Percentiles rank a stretch among this genome's conserved stretches.
Conservation (phyloP, 2,113 vertebrate species). For the Gobio gobio region DNA sequence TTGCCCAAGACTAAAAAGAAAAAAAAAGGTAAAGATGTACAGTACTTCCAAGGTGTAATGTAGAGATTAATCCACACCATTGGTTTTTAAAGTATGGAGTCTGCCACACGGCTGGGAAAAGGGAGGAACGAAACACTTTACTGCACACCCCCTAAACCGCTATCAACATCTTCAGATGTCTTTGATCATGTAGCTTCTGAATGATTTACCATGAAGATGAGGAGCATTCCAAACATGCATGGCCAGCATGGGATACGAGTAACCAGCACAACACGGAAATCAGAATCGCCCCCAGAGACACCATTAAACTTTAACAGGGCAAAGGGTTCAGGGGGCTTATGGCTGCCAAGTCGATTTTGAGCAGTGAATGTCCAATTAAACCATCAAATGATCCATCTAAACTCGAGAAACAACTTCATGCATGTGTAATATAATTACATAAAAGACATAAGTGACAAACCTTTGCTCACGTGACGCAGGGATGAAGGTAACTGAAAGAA, state of each 20-base stretch:
- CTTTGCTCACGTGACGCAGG: constrained; percentile 33
- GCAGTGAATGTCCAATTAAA: constrained; percentile 32
- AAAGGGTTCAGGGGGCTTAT: constrained; percentile 30
- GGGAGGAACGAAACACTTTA: constrained; percentile 50
- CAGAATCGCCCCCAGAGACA: constrained; percentile 60
- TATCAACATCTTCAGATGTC: constrained; percentile 61
- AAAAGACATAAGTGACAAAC: constrained; percentile 23
- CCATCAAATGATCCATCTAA: background rate
- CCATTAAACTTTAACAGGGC: constrained; percentile 62
- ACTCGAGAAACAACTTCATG: constrained; percentile 21
- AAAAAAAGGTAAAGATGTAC: background rate
- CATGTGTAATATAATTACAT: constrained; percentile 38
- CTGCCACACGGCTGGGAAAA: constrained; percentile 43
- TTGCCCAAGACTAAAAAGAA: background rate
- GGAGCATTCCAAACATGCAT: constrained; percentile 58
- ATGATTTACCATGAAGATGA: constrained; percentile 67
- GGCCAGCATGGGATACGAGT: constrained; percentile 53
- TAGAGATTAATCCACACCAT: constrained; percentile 61
- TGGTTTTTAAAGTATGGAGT: constrained; percentile 54
- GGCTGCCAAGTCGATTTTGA: constrained; percentile 14
- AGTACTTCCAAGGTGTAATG: constrained; percentile 64
- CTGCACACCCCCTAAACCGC: constrained; percentile 58
- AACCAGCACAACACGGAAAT: constrained; percentile 64
- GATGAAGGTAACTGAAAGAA: constrained; percentile 20
- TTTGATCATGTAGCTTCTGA: constrained; percentile 68